A percentile compares a stretch with the other conserved stretches of the same genome.
These are phyloP conservation scores for Harpagifer antarcticus DNA, from an alignment of 2,797 vertebrate genomes.

Conservation along the genomic window DNA sequence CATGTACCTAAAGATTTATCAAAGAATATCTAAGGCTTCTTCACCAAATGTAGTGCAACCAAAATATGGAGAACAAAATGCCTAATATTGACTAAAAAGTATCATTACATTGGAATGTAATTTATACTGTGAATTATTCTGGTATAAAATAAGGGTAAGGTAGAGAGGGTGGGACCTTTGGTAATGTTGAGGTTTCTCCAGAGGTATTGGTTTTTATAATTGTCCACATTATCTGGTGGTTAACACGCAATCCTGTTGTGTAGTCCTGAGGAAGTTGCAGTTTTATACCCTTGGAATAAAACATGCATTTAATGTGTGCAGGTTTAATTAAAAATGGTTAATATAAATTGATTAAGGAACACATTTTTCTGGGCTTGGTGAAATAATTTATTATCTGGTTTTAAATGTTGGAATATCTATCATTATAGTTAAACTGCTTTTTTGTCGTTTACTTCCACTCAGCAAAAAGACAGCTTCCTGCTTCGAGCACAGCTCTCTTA, in stretches of 20 bases:
- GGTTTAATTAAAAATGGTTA: no score
- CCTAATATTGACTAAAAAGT: no score
- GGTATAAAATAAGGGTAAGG: no score
- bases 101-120: no score
- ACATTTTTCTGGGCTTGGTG: neutral
- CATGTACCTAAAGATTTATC: no score
- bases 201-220: neutral
- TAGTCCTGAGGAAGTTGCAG: neutral
- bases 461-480: constrained; percentile 80
- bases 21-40: no score
- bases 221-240: neutral
- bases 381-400: neutral
- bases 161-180: neutral
- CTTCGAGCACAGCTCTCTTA: constrained; percentile 60
- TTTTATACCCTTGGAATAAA: neutral
- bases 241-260: neutral
- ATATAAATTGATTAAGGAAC: neutral
- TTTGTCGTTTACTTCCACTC: constrained; percentile 52
- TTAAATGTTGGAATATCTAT: neutral
- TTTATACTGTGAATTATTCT: no score
- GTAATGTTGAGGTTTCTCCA: neutral
- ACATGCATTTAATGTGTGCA: neutral
- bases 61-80: no score
- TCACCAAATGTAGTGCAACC: no score
- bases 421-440: constrained; percentile 2